A percentile compares a stretch with the other conserved stretches of the same genome.
phyloP scores from a whole-genome alignment of 53 echinoderm and acorn worm genomes.

The Arbacia lixula region DNA sequence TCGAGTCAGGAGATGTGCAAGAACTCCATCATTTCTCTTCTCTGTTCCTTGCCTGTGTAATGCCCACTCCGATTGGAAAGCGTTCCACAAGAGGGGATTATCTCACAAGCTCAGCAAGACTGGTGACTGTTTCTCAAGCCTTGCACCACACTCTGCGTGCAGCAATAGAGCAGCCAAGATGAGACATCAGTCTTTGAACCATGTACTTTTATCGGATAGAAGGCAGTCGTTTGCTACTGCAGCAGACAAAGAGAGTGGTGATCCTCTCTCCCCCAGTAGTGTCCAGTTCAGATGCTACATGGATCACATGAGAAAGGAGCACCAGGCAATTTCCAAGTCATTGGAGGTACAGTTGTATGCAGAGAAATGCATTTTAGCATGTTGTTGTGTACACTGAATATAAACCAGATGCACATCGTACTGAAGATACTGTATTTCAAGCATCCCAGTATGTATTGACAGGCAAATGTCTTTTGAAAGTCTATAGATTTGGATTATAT shows the following conservation, averaged over 20 bases:
- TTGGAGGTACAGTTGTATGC: no score
- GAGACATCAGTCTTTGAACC: background rate
- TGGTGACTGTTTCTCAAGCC: slow-evolving; percentile 1
- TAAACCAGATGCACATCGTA: background rate
- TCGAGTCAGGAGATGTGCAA: no score
- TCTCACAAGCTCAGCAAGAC: background rate
- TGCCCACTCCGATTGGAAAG: no score
- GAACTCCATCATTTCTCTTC: no score
- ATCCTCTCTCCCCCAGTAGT: slow-evolving; percentile 32
- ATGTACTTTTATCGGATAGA: background rate
- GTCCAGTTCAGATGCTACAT: slow-evolving; percentile 47
- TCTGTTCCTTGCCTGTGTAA: no score
- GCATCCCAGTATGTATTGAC: background rate
- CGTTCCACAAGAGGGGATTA: background rate
- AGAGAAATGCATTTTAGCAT: no score
- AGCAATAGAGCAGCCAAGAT: background rate
- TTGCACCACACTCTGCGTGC: background rate
- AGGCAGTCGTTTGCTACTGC: slow-evolving; percentile 2
- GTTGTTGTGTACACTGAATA: no score
- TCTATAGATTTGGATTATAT: no score
- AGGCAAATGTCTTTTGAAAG: background rate
- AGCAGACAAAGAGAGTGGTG: slow-evolving; percentile 25
- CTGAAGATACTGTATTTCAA: background rate
- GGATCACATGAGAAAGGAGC: slow-evolving; percentile 45
- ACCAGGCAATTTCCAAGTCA: slow-evolving; percentile 12